phyloP scores from a whole-genome alignment of 2,888 invertebrate genomes.

The Clusia tigrina region DNA sequence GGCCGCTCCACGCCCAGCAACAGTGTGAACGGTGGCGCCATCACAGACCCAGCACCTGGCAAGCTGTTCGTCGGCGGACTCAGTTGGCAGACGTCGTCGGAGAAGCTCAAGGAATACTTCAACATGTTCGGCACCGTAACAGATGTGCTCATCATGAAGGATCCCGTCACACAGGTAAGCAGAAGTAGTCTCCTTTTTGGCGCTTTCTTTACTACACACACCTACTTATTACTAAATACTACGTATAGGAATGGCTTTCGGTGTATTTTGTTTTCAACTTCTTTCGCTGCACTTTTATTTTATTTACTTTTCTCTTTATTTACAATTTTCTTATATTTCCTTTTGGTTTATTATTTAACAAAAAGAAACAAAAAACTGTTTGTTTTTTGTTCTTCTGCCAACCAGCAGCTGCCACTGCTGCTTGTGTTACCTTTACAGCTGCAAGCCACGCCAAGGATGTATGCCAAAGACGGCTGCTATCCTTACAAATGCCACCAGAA shows the following conservation, averaged over 20 bases:
- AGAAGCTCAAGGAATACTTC: slow-evolving; percentile 91
- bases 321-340: neutral
- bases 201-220: slow-evolving; percentile 12
- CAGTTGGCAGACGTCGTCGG: slow-evolving; percentile 92
- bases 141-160: slow-evolving; percentile 93
- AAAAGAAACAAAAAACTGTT: neutral
- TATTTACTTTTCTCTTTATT: neutral
- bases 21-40: slow-evolving; percentile 63
- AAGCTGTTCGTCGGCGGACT: slow-evolving; percentile 91
- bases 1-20: slow-evolving; percentile 79
- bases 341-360: neutral
- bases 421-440: neutral
- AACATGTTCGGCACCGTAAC: slow-evolving; percentile 91
- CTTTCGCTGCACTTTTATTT: neutral
- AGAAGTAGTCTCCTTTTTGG: slow-evolving; percentile 39
- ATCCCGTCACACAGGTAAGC: slow-evolving; percentile 89
- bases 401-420: too few species aligned
- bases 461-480: neutral
- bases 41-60: slow-evolving; percentile 78
- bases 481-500: too few species aligned
- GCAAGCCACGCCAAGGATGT: neutral
- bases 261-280: neutral
- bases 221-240: slow-evolving; percentile 14
- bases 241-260: neutral
- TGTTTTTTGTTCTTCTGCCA: neutral